These are phyloP conservation scores for Dicrurus megarhynchus DNA, from an alignment of 2,113 vertebrate species.

Conservation along the genomic window DNA sequence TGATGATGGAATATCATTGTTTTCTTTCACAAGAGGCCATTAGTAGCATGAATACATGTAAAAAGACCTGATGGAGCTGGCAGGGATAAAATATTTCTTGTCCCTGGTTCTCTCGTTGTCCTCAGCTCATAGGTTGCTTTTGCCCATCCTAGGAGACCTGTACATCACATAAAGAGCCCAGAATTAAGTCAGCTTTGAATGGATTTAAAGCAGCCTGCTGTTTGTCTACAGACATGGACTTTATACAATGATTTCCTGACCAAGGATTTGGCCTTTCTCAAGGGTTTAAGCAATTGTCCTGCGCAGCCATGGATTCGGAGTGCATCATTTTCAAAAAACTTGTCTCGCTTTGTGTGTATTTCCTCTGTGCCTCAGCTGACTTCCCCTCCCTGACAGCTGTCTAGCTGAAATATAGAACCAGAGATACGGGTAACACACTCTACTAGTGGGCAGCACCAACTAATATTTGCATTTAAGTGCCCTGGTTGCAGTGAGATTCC, in stretches of 20 bases:
- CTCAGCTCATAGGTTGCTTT: background rate
- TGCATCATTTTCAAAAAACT: background rate
- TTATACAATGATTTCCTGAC: background rate
- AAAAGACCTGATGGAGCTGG: background rate
- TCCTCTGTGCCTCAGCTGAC: background rate
- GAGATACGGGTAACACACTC: rapidly evolving
- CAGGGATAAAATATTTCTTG: background rate
- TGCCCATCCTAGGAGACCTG: background rate
- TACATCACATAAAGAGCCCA: background rate
- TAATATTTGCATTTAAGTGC: background rate
- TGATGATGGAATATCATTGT: background rate
- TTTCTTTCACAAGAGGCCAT: background rate
- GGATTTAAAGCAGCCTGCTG: background rate
- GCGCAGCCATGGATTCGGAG: background rate
- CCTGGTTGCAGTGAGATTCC: background rate
- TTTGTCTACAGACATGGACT: background rate
- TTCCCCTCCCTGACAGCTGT: background rate
- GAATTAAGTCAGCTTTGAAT: background rate
- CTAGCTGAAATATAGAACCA: background rate
- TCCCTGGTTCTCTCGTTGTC: background rate
- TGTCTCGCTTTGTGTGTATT: background rate
- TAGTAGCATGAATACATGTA: background rate
- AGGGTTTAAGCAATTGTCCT: background rate
- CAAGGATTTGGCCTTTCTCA: background rate
- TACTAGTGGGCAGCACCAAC: background rate